Percentiles rank a stretch among this genome's conserved stretches.
Evolutionary conservation across 2,888 invertebrate species (phyloP).

Genomic region (Helicoverpa assulta): DNA sequence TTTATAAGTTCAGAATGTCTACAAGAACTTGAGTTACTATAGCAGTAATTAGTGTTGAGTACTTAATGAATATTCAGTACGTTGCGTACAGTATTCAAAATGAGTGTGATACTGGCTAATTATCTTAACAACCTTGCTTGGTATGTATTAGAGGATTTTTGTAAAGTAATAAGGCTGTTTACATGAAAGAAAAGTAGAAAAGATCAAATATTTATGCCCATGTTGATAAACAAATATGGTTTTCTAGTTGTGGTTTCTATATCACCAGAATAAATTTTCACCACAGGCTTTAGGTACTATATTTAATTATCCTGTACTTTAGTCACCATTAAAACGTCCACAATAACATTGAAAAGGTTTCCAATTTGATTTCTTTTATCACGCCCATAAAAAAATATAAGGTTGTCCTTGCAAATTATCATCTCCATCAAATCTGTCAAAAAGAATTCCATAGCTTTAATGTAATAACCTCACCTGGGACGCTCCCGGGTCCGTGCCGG

Average conservation of each 20-base stretch:
- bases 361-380: background rate
- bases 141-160: constrained; percentile 26
- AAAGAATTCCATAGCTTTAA: constrained; percentile 8
- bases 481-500: constrained; percentile 90
- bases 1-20: constrained; percentile 34
- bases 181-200: background rate
- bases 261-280: background rate
- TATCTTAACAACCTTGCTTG: constrained; percentile 30
- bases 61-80: constrained; percentile 50
- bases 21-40: constrained; percentile 25
- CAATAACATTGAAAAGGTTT: too few relatives aligned
- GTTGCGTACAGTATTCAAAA: constrained; percentile 28
- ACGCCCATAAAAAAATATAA: background rate
- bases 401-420: background rate
- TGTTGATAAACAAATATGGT: background rate
- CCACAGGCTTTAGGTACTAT: background rate
- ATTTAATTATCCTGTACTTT: too few relatives aligned
- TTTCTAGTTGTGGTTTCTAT: background rate
- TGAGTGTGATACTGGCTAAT: constrained; percentile 32
- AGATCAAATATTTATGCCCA: too few relatives aligned
- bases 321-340: background rate
- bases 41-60: constrained; percentile 51
- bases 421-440: background rate
- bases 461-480: constrained; percentile 85
- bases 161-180: constrained; percentile 7